A percentile compares a stretch with the other conserved stretches of the same genome.
These are phyloP conservation scores for Cheilinus undulatus DNA, from an alignment of 2,113 vertebrate genomes.

Conservation along the genomic window DNA sequence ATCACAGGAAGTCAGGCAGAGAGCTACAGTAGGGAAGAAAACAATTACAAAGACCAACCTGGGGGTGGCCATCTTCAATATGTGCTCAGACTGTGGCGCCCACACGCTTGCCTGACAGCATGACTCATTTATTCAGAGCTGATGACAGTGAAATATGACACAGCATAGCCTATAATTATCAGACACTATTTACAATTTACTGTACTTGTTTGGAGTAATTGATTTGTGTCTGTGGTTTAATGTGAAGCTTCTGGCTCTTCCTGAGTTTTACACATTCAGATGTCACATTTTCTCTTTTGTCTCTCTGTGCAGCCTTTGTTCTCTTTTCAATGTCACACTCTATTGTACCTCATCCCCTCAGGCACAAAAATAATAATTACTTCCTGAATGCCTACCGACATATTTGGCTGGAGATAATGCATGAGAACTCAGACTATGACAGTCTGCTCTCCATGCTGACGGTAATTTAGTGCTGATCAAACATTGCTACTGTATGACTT, in stretches of 20 bases:
- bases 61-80: conserved; percentile 68
- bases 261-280: conserved; percentile 26
- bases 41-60: conserved; percentile 71
- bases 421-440: conserved; percentile 96
- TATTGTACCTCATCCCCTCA: conserved; percentile 91
- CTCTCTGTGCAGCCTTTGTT: conserved; percentile 60
- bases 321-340: conserved; percentile 53
- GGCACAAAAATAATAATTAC: conserved; percentile 99
- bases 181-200: conserved; percentile 25
- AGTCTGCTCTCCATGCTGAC: conserved; percentile 97
- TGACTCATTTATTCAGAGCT: conserved; percentile 72
- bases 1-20: conserved; percentile 65
- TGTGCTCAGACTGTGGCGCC: conserved; percentile 53
- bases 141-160: conserved; percentile 65
- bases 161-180: conserved; percentile 55
- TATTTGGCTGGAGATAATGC: conserved; percentile 97
- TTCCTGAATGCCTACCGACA: conserved; percentile 97
- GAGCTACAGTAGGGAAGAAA: conserved; percentile 68
- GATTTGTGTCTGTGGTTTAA: conserved; percentile 20
- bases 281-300: conserved; percentile 40
- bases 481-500: conserved; percentile 70
- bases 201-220: conserved; percentile 34
- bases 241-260: conserved; percentile 13
- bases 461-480: conserved; percentile 91
- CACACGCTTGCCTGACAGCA: conserved; percentile 57